phyloP scores from a whole-genome alignment of 2,888 invertebrate genomes.

The Ochropleura leucogaster region DNA sequence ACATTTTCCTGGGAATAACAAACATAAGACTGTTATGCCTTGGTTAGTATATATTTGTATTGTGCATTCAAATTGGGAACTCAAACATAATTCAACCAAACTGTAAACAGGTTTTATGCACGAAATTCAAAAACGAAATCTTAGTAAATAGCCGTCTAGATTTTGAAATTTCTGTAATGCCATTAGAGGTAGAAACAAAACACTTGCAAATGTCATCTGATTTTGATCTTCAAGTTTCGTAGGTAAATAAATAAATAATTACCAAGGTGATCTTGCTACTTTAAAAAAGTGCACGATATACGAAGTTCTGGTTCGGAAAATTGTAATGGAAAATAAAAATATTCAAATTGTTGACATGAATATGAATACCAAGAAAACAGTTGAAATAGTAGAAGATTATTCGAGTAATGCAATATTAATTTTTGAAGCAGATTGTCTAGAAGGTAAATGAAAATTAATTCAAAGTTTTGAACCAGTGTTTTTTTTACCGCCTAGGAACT shows the following conservation, averaged over 20 bases:
- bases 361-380: conserved; percentile 60
- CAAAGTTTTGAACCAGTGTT: background rate
- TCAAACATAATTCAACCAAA: background rate
- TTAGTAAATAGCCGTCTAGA: conserved; percentile 55
- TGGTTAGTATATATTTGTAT: background rate
- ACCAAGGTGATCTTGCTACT: conserved; percentile 72
- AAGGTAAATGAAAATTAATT: conserved; percentile 64
- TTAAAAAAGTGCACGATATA: conserved; percentile 48
- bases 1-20: background rate
- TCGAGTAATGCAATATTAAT: conserved; percentile 68
- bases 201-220: conserved; percentile 53
- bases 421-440: conserved; percentile 70
- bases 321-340: conserved; percentile 34
- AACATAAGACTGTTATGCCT: background rate
- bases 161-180: conserved; percentile 23
- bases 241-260: conserved; percentile 74
- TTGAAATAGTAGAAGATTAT: conserved; percentile 65
- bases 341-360: conserved; percentile 6
- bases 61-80: too few relatives aligned
- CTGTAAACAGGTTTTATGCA: conserved; percentile 14
- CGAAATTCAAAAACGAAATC: background rate
- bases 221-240: conserved; percentile 40
- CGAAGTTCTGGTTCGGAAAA: conserved; percentile 41
- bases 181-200: conserved; percentile 28
- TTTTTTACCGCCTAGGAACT: conserved; percentile 8